Evolutionary conservation across 2,113 vertebrate genomes (phyloP).

Genomic region (Balaeniceps rex): DNA sequence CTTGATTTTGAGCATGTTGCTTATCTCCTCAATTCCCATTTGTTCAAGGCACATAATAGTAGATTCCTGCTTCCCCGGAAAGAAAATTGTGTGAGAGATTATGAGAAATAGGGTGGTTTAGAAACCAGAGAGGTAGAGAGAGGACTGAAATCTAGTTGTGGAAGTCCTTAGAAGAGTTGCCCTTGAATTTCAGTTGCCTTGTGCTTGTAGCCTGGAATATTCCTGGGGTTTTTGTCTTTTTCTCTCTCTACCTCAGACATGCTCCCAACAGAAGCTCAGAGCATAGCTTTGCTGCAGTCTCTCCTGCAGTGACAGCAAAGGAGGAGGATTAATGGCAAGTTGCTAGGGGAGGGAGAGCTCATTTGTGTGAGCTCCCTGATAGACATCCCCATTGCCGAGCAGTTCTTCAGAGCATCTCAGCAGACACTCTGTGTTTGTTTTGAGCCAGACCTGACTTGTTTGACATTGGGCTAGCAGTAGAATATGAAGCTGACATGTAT

Average conservation of each 20-base stretch:
- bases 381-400: neutral
- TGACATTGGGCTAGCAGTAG: neutral
- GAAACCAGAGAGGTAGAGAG: neutral
- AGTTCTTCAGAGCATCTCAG: neutral
- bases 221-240: neutral
- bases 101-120: neutral
- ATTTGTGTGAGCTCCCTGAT: neutral
- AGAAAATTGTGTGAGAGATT: neutral
- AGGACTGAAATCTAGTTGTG: neutral
- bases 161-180: neutral
- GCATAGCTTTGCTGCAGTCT: neutral
- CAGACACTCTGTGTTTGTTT: neutral
- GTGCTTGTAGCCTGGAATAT: neutral
- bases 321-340: neutral
- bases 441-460: neutral
- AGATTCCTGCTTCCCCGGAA: neutral
- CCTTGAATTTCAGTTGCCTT: neutral
- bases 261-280: neutral
- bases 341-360: neutral
- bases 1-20: neutral
- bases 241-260: neutral
- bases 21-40: neutral
- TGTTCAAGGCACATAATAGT: neutral
- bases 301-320: neutral
- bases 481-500: neutral